phyloP scores from a whole-genome alignment of 1,140 invertebrate species.

The Nixonia krombeini region DNA sequence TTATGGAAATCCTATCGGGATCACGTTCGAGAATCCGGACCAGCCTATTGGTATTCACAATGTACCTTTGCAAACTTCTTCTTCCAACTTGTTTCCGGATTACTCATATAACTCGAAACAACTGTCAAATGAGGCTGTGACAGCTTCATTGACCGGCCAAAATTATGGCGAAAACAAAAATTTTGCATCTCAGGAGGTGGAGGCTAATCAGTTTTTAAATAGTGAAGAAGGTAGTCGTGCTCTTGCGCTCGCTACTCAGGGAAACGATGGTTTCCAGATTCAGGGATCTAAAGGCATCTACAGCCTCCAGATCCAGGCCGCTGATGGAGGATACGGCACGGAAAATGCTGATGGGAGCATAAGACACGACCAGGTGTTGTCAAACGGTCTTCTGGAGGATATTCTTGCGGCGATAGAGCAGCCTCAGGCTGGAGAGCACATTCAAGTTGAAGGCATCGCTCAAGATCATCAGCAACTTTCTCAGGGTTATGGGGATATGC shows the following conservation, averaged over 20 bases:
- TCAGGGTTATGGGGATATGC: conserved; percentile 50
- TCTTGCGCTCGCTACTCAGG: conserved; percentile 47
- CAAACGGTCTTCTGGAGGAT: conserved; percentile 82
- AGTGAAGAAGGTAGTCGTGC: conserved; percentile 55
- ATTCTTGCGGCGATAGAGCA: conserved; percentile 83
- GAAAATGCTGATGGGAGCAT: conserved; percentile 68
- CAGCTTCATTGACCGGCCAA: conserved; percentile 49
- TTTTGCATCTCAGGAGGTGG: conserved; percentile 44
- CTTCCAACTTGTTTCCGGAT: conserved; percentile 20
- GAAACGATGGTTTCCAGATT: conserved; percentile 74
- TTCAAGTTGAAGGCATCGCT: conserved; percentile 58
- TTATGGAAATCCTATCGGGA: conserved; percentile 60
- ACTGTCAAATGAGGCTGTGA: conserved; percentile 46
- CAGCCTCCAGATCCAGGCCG: conserved; percentile 80
- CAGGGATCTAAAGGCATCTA: conserved; percentile 78
- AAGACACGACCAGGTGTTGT: conserved; percentile 81
- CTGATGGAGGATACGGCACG: conserved; percentile 66
- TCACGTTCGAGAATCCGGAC: conserved; percentile 40
- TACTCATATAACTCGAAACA: conserved; percentile 19
- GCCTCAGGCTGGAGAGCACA: conserved; percentile 60
- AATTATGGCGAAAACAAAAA: conserved; percentile 51
- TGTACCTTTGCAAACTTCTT: conserved; percentile 18
- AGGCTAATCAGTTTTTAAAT: conserved; percentile 58
- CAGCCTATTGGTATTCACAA: conserved; percentile 35
- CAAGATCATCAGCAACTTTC: conserved; percentile 41